Evolutionary conservation across 1,140 invertebrate genomes (phyloP).

Genomic region (Helicoverpa zea): DNA sequence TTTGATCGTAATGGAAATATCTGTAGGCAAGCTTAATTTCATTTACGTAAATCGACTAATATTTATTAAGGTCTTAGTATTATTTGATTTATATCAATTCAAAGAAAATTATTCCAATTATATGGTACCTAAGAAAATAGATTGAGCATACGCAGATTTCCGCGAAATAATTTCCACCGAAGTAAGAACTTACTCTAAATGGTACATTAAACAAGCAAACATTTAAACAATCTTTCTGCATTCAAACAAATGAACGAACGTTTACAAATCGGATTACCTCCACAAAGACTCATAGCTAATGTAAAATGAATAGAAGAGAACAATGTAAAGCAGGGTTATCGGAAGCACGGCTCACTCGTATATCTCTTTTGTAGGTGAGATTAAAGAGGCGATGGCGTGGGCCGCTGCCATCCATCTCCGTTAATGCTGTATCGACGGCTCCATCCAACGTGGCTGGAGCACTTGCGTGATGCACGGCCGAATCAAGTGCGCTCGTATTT

Average conservation of each 20-base stretch:
- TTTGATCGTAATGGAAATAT: neutral
- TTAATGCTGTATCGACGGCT: constrained; percentile 76
- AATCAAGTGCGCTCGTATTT: constrained; percentile 40
- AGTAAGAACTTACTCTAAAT: neutral
- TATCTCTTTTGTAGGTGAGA: constrained; percentile 75
- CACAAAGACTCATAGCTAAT: constrained; percentile 19
- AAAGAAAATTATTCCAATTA: neutral
- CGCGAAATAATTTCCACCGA: neutral
- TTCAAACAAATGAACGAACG: constrained; percentile 5
- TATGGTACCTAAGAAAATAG: constrained; percentile 4
- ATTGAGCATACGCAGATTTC: neutral
- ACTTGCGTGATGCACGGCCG: constrained; percentile 50
- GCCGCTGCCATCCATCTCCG: constrained; percentile 72
- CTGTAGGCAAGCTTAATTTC: neutral
- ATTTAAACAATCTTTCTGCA: constrained; percentile 13
- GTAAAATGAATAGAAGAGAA: constrained; percentile 17
- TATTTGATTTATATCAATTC: constrained; percentile 23
- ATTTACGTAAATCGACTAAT: neutral
- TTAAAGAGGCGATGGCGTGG: constrained; percentile 76
- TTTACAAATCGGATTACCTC: constrained; percentile 31
- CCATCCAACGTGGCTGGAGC: constrained; percentile 41
- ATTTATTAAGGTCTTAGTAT: neutral
- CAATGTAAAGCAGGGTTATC: constrained; percentile 31
- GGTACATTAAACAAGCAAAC: constrained; percentile 12
- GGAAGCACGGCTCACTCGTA: constrained; percentile 56